Evolutionary conservation across 2,113 vertebrate genomes (phyloP).

Genomic region (Oryzias javanicus): DNA sequence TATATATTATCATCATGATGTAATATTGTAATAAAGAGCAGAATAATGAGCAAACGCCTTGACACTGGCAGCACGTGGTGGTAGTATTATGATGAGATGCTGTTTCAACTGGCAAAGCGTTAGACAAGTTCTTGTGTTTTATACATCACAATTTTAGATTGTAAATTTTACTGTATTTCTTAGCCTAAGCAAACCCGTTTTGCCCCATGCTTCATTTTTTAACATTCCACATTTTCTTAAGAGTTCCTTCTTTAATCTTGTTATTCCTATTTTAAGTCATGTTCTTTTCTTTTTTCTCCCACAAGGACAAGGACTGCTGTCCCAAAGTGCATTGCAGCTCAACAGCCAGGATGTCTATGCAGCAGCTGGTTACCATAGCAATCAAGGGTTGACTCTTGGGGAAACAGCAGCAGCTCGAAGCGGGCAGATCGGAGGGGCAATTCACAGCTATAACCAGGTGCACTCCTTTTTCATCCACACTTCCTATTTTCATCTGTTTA

Average conservation of each 20-base stretch:
- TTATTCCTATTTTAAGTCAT: conserved; percentile 1
- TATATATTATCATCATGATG: too few species aligned
- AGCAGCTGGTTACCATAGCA: conserved; percentile 95
- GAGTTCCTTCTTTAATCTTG: background rate
- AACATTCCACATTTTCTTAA: background rate
- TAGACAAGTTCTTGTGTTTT: too few species aligned
- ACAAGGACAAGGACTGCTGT: conserved; percentile 93
- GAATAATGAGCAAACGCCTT: too few species aligned
- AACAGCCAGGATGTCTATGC: conserved; percentile 96
- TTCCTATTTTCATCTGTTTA: background rate
- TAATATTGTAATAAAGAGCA: too few species aligned
- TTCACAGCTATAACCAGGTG: conserved; percentile 96
- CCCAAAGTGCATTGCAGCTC: conserved; percentile 95
- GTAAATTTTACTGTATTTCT: too few species aligned
- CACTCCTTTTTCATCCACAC: background rate
- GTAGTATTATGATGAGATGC: too few species aligned
- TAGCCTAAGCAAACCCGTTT: too few species aligned
- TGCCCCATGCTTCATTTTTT: background rate
- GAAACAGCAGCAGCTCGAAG: conserved; percentile 83
- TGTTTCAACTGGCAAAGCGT: too few species aligned
- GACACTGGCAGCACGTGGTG: too few species aligned
- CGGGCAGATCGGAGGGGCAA: conserved; percentile 84
- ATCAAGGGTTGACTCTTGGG: conserved; percentile 91
- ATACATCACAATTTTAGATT: too few species aligned
- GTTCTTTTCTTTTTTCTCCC: background rate